These are phyloP conservation scores for Macaria notata DNA, from an alignment of 2,888 invertebrate species.

Conservation along the genomic window DNA sequence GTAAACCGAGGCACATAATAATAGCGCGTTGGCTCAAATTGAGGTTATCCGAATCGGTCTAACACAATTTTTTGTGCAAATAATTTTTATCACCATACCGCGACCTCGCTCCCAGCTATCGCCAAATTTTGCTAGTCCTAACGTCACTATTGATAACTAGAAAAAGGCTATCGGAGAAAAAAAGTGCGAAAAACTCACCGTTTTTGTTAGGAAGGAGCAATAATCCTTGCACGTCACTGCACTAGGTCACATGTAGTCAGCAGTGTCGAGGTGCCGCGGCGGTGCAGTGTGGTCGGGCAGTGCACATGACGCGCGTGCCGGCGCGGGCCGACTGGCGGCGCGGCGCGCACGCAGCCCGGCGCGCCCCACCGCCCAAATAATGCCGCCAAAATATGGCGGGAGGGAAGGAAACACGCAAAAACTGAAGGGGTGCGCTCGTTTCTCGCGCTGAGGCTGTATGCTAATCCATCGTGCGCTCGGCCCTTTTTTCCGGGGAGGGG, in stretches of 20 bases:
- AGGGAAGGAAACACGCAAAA: constrained; percentile 72
- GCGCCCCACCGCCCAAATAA: constrained; percentile 58
- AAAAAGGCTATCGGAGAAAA: constrained; percentile 42
- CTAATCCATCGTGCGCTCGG: constrained; percentile 69
- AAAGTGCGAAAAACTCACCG: constrained; percentile 32
- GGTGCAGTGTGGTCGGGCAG: constrained; percentile 14
- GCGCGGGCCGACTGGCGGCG: constrained; percentile 67
- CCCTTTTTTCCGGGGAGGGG: constrained; percentile 76
- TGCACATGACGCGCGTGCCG: constrained; percentile 49
- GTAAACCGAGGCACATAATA: constrained; percentile 34
- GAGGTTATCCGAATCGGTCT: constrained; percentile 79
- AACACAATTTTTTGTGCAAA: constrained; percentile 80
- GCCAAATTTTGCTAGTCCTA: constrained; percentile 71
- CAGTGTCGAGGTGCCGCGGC: constrained; percentile 31
- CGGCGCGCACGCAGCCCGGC: constrained; percentile 63
- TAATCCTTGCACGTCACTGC: constrained; percentile 49
- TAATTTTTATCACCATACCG: constrained; percentile 73
- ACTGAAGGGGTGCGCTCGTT: constrained; percentile 73
- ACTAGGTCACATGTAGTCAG: constrained; percentile 45
- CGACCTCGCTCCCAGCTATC: constrained; percentile 81
- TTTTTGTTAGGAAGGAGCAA: constrained; percentile 36
- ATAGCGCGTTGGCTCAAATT: constrained; percentile 68
- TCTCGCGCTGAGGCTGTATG: constrained; percentile 75
- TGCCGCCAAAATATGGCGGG: constrained; percentile 75
- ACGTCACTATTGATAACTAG: constrained; percentile 48